Percentiles rank a stretch among this genome's conserved stretches.
phyloP scores from a whole-genome alignment of 2,797 vertebrate genomes.

The Cuculus canorus region DNA sequence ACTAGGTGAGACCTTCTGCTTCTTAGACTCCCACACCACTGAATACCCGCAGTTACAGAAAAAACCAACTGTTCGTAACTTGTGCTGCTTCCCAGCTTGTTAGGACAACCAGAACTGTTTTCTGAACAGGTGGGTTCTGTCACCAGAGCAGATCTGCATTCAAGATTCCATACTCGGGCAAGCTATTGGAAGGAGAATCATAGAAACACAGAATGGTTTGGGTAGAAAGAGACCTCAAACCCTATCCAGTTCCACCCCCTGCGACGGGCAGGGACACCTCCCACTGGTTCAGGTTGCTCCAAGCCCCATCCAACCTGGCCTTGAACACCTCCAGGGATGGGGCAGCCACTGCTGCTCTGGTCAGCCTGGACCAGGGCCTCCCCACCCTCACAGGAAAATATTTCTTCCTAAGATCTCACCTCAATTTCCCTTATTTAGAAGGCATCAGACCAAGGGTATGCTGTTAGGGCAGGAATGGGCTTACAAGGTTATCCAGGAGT shows the following conservation, averaged over 20 bases:
- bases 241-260: accelerated
- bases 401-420: not conserved
- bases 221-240: not conserved
- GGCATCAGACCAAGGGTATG: accelerated
- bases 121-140: not conserved
- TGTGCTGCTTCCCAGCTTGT: not conserved
- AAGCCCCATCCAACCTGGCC: accelerated
- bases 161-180: not conserved
- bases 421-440: not conserved
- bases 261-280: not conserved
- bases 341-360: not conserved
- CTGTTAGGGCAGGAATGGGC: not conserved
- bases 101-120: not conserved
- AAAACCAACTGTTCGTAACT: not conserved
- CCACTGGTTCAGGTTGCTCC: not conserved
- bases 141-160: not conserved
- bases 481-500: not conserved
- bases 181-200: not conserved
- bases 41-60: not conserved
- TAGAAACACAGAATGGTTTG: not conserved
- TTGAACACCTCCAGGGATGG: not conserved
- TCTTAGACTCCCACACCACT: not conserved
- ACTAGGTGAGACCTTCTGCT: not conserved
- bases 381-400: accelerated
- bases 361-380: not conserved